These are phyloP conservation scores for Empidonax alnorum DNA, from an alignment of 2,113 vertebrate species.

Conservation along the genomic window DNA sequence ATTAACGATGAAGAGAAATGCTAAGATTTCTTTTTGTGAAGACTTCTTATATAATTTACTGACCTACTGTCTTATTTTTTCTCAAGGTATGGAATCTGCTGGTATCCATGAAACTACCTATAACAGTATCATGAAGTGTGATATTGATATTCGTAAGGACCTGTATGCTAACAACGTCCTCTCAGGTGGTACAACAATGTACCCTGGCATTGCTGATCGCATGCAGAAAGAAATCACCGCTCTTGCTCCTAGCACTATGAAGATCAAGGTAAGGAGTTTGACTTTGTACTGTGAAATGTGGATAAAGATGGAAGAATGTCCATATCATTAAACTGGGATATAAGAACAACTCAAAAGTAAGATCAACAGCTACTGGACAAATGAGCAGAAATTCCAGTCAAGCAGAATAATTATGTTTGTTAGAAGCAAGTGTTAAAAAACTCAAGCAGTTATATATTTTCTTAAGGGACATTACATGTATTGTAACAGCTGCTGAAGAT, in stretches of 20 bases:
- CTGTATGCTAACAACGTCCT: conserved; percentile 94
- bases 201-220: conserved; percentile 92
- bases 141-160: conserved; percentile 94
- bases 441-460: background rate
- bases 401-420: background rate
- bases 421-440: background rate
- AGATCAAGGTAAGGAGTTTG: conserved; percentile 85
- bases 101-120: conserved; percentile 95
- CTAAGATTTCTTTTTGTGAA: background rate
- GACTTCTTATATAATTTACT: background rate
- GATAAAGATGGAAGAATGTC: background rate
- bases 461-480: background rate
- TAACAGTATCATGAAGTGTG: conserved; percentile 97
- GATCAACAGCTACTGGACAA: background rate
- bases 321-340: background rate
- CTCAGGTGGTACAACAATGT: conserved; percentile 93
- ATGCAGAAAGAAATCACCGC: conserved; percentile 97
- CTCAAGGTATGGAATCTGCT: conserved; percentile 91
- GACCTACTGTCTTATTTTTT: background rate
- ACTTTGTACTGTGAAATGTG: background rate
- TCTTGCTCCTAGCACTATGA: conserved; percentile 93
- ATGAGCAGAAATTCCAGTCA: background rate
- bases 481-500: background rate
- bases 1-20: background rate
- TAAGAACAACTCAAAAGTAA: background rate